These are phyloP conservation scores for Leptinotarsa rubiginosa DNA, from an alignment of 2,888 invertebrate species.

Conservation along the genomic window DNA sequence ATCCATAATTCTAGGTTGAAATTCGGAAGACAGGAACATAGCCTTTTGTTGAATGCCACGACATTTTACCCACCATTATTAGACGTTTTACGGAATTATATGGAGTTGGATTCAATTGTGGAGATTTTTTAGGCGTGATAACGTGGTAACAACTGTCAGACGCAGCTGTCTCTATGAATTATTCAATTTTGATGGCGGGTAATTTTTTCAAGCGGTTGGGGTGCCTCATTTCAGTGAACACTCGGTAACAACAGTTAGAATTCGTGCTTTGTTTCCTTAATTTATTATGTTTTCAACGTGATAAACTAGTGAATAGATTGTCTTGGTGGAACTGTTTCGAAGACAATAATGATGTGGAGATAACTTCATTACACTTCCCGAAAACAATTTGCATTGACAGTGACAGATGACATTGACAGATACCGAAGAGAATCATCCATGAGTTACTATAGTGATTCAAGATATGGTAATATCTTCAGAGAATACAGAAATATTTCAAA, in stretches of 20 bases:
- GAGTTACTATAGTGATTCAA: too few relatives aligned
- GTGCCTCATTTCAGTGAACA: constrained; percentile 4
- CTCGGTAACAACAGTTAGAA: background rate
- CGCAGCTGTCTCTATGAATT: constrained; percentile 26
- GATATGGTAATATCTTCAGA: too few relatives aligned
- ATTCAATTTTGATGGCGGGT: constrained; percentile 26
- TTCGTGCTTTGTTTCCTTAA: background rate
- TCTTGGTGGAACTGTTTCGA: background rate
- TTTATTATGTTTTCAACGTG: background rate
- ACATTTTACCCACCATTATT: constrained; percentile 9
- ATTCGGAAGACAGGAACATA: constrained; percentile 1
- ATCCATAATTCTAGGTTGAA: constrained; percentile 7
- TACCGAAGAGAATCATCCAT: too few relatives aligned
- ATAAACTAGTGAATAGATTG: background rate
- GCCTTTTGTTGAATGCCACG: constrained; percentile 15
- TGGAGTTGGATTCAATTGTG: background rate
- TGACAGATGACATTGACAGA: too few relatives aligned
- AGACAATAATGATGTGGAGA: too few relatives aligned
- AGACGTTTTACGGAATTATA: constrained; percentile 13
- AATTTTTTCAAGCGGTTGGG: constrained; percentile 12
- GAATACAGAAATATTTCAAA: too few relatives aligned
- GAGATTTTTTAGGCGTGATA: constrained; percentile 19
- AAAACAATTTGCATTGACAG: too few relatives aligned
- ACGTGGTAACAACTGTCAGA: constrained; percentile 22
- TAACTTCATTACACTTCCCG: too few relatives aligned